phyloP scores from a whole-genome alignment of 2,113 vertebrate species.

The Sorex araneus region DNA sequence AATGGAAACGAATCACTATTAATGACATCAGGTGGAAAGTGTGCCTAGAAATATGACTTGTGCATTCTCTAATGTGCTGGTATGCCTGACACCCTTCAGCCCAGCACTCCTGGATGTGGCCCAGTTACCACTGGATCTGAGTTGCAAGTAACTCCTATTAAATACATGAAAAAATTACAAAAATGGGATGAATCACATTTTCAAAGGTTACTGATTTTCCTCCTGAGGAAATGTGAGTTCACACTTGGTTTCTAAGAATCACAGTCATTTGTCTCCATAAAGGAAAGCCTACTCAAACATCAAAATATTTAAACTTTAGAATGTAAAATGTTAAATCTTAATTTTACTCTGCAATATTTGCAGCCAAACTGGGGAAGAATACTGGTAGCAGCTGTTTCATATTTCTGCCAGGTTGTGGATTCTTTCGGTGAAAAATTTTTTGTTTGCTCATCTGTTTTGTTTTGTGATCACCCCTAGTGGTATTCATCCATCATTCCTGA shows the following conservation, averaged over 20 bases:
- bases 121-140: too few species aligned
- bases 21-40: constrained; percentile 66
- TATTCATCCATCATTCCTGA: too few species aligned
- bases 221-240: background rate
- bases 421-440: too few species aligned
- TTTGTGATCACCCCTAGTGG: too few species aligned
- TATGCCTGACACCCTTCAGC: too few species aligned
- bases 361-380: background rate
- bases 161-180: background rate
- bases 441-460: too few species aligned
- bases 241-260: background rate
- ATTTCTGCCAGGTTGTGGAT: too few species aligned
- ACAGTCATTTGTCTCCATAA: background rate
- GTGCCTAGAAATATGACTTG: constrained; percentile 65
- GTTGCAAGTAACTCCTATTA: too few species aligned
- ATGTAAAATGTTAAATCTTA: constrained; percentile 6
- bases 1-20: too few species aligned
- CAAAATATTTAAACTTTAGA: background rate
- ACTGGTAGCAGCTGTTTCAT: constrained; percentile 13
- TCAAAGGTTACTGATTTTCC: background rate
- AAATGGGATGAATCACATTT: background rate
- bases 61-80: too few species aligned
- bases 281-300: background rate
- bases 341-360: background rate
- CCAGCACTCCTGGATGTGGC: too few species aligned